phyloP scores from a whole-genome alignment of 1,140 invertebrate genomes.

The Diploscapter pachys region DNA sequence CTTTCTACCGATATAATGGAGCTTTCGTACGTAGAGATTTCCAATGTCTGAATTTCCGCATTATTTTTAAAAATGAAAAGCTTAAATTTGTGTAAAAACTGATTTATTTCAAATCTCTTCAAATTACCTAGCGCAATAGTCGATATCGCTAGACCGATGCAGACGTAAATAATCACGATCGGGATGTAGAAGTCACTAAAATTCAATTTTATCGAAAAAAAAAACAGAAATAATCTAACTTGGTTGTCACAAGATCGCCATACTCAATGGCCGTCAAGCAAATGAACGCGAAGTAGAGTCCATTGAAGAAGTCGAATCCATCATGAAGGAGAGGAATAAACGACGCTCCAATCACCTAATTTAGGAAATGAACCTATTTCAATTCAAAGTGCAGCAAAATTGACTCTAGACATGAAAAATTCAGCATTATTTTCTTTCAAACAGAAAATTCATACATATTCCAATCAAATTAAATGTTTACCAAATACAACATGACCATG shows the following conservation, averaged over 20 bases:
- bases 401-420: no score
- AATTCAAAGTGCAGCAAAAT: no score
- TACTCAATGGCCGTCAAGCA: constrained; percentile 57
- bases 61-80: no score
- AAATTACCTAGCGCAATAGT: constrained; percentile 49
- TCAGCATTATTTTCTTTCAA: no score
- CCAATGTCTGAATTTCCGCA: constrained; percentile 44
- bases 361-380: background rate
- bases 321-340: constrained; percentile 48
- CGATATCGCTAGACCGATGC: constrained; percentile 53
- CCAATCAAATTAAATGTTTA: constrained; percentile 18
- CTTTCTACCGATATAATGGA: constrained; percentile 51
- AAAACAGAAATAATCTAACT: constrained; percentile 23
- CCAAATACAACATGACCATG: constrained; percentile 48
- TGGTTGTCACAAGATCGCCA: constrained; percentile 49
- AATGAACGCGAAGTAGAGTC: constrained; percentile 56
- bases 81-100: constrained; percentile 13
- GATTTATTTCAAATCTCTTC: background rate
- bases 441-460: background rate
- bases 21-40: constrained; percentile 48
- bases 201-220: constrained; percentile 6
- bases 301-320: constrained; percentile 52
- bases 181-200: constrained; percentile 47
- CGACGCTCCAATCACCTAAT: constrained; percentile 43
- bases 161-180: constrained; percentile 50